These are phyloP conservation scores for Microplitis manilae DNA, from an alignment of 2,888 invertebrate genomes.

Conservation along the genomic window DNA sequence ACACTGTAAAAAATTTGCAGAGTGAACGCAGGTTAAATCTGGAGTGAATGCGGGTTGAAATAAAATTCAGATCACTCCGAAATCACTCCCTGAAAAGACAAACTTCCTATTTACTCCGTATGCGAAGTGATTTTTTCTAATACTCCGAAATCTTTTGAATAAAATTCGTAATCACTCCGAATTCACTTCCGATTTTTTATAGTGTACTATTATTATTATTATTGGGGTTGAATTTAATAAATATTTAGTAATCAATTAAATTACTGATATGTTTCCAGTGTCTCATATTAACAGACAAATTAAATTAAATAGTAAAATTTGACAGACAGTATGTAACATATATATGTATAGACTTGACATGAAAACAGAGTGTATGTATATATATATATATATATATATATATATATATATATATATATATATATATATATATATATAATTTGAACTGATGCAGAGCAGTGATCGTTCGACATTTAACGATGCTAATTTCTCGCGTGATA, in stretches of 20 bases:
- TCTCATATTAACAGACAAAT: neutral
- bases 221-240: too few relatives aligned
- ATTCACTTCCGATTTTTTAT: too few relatives aligned
- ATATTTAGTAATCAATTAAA: neutral
- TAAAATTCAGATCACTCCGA: too few relatives aligned
- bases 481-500: conserved; percentile 28
- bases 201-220: too few relatives aligned
- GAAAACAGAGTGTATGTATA: neutral
- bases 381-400: neutral
- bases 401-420: neutral
- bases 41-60: too few relatives aligned
- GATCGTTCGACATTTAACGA: conserved; percentile 18
- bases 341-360: neutral
- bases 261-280: neutral
- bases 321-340: neutral
- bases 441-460: conserved; percentile 10
- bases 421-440: neutral
- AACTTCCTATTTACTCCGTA: too few relatives aligned
- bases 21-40: too few relatives aligned
- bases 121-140: too few relatives aligned
- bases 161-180: too few relatives aligned
- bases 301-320: neutral
- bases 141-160: too few relatives aligned
- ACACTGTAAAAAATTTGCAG: neutral
- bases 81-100: too few relatives aligned